Evolutionary conservation across 2,797 vertebrate species (phyloP).

Genomic region (Anisognathus igniventris): DNA sequence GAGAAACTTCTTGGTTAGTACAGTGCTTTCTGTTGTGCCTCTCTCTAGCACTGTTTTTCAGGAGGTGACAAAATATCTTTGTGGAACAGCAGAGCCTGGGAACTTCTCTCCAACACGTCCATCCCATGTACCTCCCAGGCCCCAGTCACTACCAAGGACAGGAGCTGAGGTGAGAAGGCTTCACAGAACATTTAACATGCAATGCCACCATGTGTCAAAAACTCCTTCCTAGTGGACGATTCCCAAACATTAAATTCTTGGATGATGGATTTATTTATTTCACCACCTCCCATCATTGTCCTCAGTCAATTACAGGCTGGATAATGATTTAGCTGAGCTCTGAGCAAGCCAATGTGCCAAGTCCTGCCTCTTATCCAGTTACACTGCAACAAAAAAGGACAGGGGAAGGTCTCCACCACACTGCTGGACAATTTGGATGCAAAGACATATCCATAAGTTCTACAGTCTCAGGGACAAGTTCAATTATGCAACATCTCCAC

Average conservation of each 20-base stretch:
- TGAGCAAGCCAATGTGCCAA: background rate
- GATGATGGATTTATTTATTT: background rate
- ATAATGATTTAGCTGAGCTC: background rate
- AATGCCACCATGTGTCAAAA: background rate
- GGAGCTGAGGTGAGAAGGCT: background rate
- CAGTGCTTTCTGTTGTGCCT: background rate
- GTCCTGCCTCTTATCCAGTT: background rate
- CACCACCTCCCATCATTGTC: background rate
- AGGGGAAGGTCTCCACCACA: background rate
- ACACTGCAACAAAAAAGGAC: background rate
- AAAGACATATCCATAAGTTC: background rate
- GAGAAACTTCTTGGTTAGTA: background rate
- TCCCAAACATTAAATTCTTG: background rate
- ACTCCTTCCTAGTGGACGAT: background rate
- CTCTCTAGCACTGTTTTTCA: background rate
- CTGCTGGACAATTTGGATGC: background rate
- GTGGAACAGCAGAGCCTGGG: background rate
- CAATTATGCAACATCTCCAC: background rate
- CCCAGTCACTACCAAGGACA: background rate
- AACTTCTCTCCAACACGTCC: background rate
- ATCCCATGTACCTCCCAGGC: background rate
- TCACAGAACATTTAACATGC: background rate
- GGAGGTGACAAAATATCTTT: background rate
- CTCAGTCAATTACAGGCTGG: background rate
- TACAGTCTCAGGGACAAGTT: background rate